Conservation (phyloP, 1,140 invertebrate genomes). For the Drosophila jambulina region DNA sequence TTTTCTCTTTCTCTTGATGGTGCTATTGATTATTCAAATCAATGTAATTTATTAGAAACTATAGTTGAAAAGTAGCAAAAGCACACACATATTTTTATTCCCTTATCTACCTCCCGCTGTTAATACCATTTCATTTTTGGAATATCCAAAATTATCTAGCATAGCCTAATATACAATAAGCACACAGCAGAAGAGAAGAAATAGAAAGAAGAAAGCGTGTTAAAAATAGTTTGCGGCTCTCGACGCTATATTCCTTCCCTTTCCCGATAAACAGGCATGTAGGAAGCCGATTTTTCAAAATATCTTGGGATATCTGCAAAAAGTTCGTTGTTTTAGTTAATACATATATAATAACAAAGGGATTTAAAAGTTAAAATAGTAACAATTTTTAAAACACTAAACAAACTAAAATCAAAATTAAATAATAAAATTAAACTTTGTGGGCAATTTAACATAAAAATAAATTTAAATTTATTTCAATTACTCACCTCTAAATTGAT, state of each 20-base stretch:
- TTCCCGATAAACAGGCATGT: conserved; percentile 8
- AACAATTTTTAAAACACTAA: background rate
- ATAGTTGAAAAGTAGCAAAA: background rate
- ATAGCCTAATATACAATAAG: conserved; percentile 27
- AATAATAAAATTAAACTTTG: too few species aligned
- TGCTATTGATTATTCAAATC: conserved; percentile 9
- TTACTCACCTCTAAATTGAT: background rate
- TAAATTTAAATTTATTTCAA: background rate
- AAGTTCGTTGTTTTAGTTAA: background rate
- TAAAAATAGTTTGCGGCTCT: conserved; percentile 74
- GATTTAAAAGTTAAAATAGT: background rate
- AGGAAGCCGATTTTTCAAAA: conserved; percentile 6
- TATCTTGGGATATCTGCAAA: conserved; percentile 7
- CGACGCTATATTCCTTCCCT: conserved; percentile 19
- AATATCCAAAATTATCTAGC: conserved; percentile 64
- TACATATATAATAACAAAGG: background rate
- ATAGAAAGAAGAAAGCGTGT: conserved; percentile 57
- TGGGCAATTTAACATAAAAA: too few species aligned
- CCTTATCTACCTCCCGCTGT: background rate
- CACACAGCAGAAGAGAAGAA: conserved; percentile 10
- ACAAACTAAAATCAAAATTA: too few species aligned
- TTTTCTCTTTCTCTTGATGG: too few species aligned
- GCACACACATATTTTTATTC: background rate
- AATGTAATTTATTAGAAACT: conserved; percentile 13
- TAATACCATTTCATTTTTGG: conserved; percentile 38